Conservation (phyloP, 2,888 invertebrate species). For the Cryptocephalus moraei region DNA sequence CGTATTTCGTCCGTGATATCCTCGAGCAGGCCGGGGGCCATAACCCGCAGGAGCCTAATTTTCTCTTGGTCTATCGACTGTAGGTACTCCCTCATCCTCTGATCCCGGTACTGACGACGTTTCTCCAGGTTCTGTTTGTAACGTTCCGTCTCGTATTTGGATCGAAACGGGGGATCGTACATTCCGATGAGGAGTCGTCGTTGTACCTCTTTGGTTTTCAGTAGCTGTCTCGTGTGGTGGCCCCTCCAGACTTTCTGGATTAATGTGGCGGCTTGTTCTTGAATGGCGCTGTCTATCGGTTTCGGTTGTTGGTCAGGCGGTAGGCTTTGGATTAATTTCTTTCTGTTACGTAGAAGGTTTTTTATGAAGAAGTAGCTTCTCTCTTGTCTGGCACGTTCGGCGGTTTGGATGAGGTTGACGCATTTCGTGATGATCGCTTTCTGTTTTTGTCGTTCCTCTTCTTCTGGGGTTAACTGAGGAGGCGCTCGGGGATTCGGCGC, state of each 20-base stretch:
- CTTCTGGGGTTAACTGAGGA: constrained; percentile 9
- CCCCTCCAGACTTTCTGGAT: constrained; percentile 41
- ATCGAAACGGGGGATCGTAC: constrained; percentile 43
- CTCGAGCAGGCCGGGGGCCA: constrained; percentile 55
- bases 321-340: constrained; percentile 1
- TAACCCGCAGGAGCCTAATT: constrained; percentile 40
- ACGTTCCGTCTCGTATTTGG: constrained; percentile 39
- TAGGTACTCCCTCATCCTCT: constrained; percentile 40
- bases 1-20: constrained; percentile 66
- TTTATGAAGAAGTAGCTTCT: constrained; percentile 24
- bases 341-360: neutral
- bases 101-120: constrained; percentile 39
- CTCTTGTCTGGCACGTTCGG: constrained; percentile 39
- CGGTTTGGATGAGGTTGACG: constrained; percentile 36
- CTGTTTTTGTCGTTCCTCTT: constrained; percentile 10
- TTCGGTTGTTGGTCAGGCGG: neutral
- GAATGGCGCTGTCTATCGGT: neutral
- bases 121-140: constrained; percentile 40
- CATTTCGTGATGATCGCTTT: constrained; percentile 23
- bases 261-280: constrained; percentile 16
- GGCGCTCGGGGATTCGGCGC: no score
- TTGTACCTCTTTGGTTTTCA: constrained; percentile 35
- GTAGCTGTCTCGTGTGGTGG: constrained; percentile 37
- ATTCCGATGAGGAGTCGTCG: constrained; percentile 45
- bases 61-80: constrained; percentile 42